phyloP scores from a whole-genome alignment of 2,797 vertebrate species.

The Aphelocoma californica region DNA sequence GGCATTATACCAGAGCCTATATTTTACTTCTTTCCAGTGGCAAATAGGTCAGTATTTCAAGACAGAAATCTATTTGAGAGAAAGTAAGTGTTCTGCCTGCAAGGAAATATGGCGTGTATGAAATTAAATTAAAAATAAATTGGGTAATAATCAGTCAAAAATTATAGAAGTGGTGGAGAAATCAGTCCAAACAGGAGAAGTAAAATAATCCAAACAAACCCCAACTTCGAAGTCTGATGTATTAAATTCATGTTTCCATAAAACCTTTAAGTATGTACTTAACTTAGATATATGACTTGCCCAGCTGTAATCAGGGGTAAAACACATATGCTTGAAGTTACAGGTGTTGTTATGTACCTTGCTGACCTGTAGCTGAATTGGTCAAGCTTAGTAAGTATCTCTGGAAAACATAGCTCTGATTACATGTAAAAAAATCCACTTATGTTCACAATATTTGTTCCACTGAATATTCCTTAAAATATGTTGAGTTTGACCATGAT shows the following conservation, averaged over 20 bases:
- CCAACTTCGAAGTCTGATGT: neutral
- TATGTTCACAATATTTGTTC: neutral
- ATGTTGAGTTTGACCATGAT: neutral
- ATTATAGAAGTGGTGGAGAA: slow-evolving; percentile 18
- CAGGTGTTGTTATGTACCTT: neutral
- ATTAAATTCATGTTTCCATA: slow-evolving; percentile 13
- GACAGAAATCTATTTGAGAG: slow-evolving; percentile 10
- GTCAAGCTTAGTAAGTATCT: neutral
- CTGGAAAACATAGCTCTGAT: neutral
- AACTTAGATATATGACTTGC: neutral
- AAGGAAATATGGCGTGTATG: neutral
- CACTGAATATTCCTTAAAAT: neutral
- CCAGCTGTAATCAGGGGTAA: neutral
- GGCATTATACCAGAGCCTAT: neutral
- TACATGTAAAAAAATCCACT: neutral
- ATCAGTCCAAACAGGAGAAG: neutral
- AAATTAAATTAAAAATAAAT: slow-evolving; percentile 55
- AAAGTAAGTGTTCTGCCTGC: slow-evolving; percentile 25
- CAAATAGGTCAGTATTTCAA: slow-evolving; percentile 50
- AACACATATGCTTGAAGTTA: neutral
- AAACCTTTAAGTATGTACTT: neutral
- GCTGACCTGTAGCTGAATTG: neutral
- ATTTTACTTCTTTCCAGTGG: slow-evolving; percentile 36
- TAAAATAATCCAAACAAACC: neutral
- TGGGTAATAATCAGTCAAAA: slow-evolving; percentile 36